phyloP scores from a whole-genome alignment of 2,888 invertebrate genomes.

The Leptopilina myrica region DNA sequence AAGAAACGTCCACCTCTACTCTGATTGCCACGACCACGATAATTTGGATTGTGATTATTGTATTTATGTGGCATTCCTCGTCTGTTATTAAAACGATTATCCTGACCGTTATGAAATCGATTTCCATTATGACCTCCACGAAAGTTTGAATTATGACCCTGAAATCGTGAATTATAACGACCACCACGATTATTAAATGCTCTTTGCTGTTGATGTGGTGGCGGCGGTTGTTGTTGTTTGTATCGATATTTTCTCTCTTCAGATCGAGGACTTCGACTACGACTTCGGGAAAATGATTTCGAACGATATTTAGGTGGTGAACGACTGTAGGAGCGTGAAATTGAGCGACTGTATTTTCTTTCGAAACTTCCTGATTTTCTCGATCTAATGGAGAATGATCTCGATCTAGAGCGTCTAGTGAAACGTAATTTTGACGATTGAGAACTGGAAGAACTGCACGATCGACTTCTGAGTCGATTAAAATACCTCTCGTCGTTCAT shows the following conservation, averaged over 20 bases:
- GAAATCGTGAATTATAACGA: conserved; percentile 88
- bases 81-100: conserved; percentile 70
- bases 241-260: conserved; percentile 74
- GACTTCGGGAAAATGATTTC: conserved; percentile 79
- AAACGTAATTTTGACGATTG: conserved; percentile 84
- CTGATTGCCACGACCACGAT: conserved; percentile 60
- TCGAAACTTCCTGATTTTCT: conserved; percentile 72
- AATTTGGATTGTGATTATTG: conserved; percentile 67
- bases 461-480: conserved; percentile 74
- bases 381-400: conserved; percentile 71
- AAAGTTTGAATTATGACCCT: conserved; percentile 80
- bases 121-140: conserved; percentile 78
- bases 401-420: conserved; percentile 78
- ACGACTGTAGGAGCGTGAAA: conserved; percentile 71
- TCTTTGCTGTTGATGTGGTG: conserved; percentile 55
- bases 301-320: conserved; percentile 78
- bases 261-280: conserved; percentile 68
- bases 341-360: conserved; percentile 73
- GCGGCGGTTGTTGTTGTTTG: conserved; percentile 54
- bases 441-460: conserved; percentile 80
- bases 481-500: conserved; percentile 66
- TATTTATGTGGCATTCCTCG: conserved; percentile 63
- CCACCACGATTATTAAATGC: conserved; percentile 82
- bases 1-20: conserved; percentile 71
- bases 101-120: conserved; percentile 67